These are phyloP conservation scores for Anarsia innoxiella DNA, from an alignment of 2,888 invertebrate species.

Conservation along the genomic window DNA sequence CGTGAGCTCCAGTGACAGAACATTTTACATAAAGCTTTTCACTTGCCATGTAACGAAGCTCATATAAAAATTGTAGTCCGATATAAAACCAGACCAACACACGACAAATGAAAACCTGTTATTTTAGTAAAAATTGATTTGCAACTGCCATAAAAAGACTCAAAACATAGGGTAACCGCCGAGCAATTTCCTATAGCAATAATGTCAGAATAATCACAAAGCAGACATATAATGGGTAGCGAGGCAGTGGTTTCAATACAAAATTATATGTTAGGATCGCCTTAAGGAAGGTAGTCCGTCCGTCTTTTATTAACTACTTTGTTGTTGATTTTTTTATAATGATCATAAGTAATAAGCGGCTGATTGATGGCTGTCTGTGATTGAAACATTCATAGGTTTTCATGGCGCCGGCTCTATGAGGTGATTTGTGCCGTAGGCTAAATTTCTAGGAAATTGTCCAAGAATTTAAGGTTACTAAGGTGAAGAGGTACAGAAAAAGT, in stretches of 20 bases:
- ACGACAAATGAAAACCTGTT: no score
- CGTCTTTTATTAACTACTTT: slow-evolving; percentile 16
- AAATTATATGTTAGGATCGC: slow-evolving; percentile 21
- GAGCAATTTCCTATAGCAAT: slow-evolving; percentile 18
- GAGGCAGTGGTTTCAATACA: slow-evolving; percentile 15
- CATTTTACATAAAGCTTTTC: no score
- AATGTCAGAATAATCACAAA: slow-evolving; percentile 21
- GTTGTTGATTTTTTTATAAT: slow-evolving; percentile 18
- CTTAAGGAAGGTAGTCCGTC: slow-evolving; percentile 20
- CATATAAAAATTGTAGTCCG: no score
- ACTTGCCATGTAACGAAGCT: no score
- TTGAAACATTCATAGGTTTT: no score
- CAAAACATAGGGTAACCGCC: slow-evolving; percentile 14
- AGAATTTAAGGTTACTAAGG: no score
- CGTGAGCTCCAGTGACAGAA: no score
- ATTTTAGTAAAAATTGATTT: slow-evolving; percentile 17
- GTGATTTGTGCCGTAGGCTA: no score
- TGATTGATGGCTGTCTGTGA: slow-evolving; percentile 1
- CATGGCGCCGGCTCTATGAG: no score
- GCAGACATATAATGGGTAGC: slow-evolving; percentile 18
- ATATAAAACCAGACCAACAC: no score
- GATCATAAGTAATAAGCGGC: slow-evolving; percentile 5
- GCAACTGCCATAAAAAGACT: slow-evolving; percentile 12
- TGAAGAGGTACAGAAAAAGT: no score
- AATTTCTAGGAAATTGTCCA: no score